Evolutionary conservation across 1,140 invertebrate genomes (phyloP), one percentile per base, ranked within the genome.

Genomic region (Oryzaephilus surinamensis): DNA sequence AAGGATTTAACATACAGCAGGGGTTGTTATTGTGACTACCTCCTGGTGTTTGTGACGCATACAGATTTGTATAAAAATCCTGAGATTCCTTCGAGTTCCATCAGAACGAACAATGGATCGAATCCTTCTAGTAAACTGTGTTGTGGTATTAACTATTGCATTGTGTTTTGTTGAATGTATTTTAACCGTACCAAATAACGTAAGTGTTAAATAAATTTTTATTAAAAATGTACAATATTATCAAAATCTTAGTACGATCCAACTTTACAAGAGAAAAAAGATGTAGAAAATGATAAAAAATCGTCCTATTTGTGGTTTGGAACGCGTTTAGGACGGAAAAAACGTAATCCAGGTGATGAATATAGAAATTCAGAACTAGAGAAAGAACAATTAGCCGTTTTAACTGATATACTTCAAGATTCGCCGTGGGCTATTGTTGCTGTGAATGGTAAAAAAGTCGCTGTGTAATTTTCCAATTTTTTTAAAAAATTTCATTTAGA

Each of bases 11-110:
- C 33, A 41, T 26, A 30, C 46, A 17, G 42, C 38, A 41, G 46
- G 46, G 46, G 46, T 48, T 48, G 46, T 48, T 45, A 41, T 48
- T 20, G 42, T 36, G 23, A 20, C 31, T 42, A 41, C 46, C 38
- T 32, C 46, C 38, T 41, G 39, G 28, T 31, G 46, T 2, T 32
- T 15, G 30, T 38, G 24, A 41, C 42, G 38, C 21, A 35, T n/a
- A 10, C 16, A 28, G 15, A 19, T 35, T 34, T 14, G 28, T 47
- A 47, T 47, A 47, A 43, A n/a, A 47, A 47, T 27, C 31, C 14
- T 20, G 28, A 23, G 17, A 27, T 26, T 11, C 5, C 13, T 41
- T 21, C 27, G 28, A n/a, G 21, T 28, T 18, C 10, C 17, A 24
- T 26, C 30, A 26, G 12, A 19, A 16, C 28, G 14, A 41, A 41